Evolutionary conservation across 1,140 invertebrate genomes (phyloP), one percentile per base, ranked within the genome.

Genomic region (Plutomurus gul): DNA sequence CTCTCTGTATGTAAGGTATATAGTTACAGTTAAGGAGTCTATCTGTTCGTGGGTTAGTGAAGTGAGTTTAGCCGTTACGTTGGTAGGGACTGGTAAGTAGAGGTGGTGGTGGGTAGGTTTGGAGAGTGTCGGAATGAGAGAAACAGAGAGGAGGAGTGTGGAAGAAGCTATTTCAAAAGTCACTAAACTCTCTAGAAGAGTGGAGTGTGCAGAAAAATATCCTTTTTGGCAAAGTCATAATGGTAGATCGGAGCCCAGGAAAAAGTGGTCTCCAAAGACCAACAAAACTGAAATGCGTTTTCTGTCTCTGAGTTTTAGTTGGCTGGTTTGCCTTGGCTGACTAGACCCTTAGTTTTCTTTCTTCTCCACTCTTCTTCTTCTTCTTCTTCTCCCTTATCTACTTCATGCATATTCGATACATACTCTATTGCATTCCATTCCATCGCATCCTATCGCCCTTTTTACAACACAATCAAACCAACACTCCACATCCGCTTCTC

Each of bases 201-300:
- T 37, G 27, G 56, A 80, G 30, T 46, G 40, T 49, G 75, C 75
- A 65, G 51, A 76, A 76, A 65, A 76, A 76, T 76, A 76, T 76
- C 75, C 75, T 76, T 76, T 65, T 65, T 76, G 51, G 47, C 47
- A 56, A 76, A 76, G 75, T 76, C 75, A 76, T 76, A 76, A 76
- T 22, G 75, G 72, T 37, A 72, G 49, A 78, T 56, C 27, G 46
- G 71, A 47, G 30, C 20, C 47, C 70, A 71, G 56, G 65, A 76
- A 47, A 82, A 82, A 82, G 81, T 82, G 77, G 77, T 82, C 81
- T 82, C 81, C 20, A 46, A 76, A 79, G 81, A 82, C 77, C 77
- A 79, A 82, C 81, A 82, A 82, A 80, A 79, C 72, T 77, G 39
- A 82, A 82, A 82, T 79, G 77, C 77, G 46, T 77, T 82, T 82